phyloP scores from a whole-genome alignment of 2,113 vertebrate genomes.

The Mobula birostris region DNA sequence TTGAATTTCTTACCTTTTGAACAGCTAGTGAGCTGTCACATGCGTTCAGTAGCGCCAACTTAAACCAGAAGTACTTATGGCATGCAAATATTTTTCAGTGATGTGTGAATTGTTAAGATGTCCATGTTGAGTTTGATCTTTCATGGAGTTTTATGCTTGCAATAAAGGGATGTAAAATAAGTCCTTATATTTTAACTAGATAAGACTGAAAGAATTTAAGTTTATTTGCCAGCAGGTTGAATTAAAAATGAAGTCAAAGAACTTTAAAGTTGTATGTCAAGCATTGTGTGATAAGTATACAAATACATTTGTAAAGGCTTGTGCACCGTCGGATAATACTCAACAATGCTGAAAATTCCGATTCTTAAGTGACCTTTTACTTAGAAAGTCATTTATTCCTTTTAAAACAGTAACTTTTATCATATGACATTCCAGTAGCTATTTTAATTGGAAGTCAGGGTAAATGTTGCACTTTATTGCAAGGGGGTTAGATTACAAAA shows the following conservation, averaged over 20 bases:
- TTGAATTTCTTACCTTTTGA: too few relatives aligned
- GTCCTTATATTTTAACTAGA: not conserved
- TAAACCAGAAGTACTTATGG: too few relatives aligned
- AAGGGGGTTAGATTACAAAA: too few relatives aligned
- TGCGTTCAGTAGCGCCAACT: too few relatives aligned
- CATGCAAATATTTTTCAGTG: not conserved
- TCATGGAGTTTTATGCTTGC: not conserved
- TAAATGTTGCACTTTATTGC: too few relatives aligned
- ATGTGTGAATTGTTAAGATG: too few relatives aligned
- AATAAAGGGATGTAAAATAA: not conserved
- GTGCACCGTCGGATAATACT: not conserved
- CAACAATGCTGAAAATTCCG: not conserved
- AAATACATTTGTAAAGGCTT: not conserved
- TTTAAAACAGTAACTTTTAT: not conserved
- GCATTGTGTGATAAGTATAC: not conserved
- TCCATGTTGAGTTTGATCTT: not conserved
- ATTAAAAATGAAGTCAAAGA: not conserved
- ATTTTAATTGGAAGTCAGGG: not conserved
- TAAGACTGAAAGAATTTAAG: not conserved
- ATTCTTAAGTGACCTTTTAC: not conserved
- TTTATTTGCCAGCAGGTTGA: not conserved
- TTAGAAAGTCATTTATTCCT: not conserved
- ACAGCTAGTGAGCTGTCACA: too few relatives aligned
- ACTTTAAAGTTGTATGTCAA: not conserved
- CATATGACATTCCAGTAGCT: not conserved